Percentiles rank a stretch among this genome's conserved stretches.
These are phyloP conservation scores for Pteria penguin DNA, from an alignment of 2,888 invertebrate species.

Conservation along the genomic window DNA sequence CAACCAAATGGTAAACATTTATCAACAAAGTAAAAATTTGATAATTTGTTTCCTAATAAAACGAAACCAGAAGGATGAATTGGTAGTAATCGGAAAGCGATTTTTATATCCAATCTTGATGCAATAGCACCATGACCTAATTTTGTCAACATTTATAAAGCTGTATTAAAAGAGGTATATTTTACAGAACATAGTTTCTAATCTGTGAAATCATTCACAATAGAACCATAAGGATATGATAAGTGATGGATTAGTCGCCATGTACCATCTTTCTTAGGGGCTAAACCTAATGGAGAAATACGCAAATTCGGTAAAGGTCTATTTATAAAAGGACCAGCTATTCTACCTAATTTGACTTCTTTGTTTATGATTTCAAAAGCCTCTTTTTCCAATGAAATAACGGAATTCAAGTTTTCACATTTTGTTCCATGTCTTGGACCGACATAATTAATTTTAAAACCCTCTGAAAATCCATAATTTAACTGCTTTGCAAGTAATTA, in stretches of 20 bases:
- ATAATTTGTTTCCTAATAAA: constrained; percentile 1
- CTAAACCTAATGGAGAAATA: constrained; percentile 9
- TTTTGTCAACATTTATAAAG: constrained; percentile 7
- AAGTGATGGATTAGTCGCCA: constrained; percentile 22
- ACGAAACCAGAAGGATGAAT: constrained; percentile 14
- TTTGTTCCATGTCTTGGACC: neutral
- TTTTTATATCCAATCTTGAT: constrained; percentile 8
- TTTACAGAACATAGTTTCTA: neutral
- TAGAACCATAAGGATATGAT: neutral
- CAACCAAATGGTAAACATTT: constrained; percentile 19
- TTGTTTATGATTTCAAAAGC: neutral
- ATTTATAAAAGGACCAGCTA: neutral
- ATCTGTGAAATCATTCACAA: constrained; percentile 18
- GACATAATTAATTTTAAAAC: neutral
- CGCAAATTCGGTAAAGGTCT: neutral
- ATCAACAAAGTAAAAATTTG: neutral
- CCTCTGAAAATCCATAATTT: too few relatives aligned
- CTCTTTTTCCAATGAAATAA: neutral
- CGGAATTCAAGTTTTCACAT: constrained; percentile 10
- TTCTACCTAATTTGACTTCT: constrained; percentile 1
- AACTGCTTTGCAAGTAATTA: neutral
- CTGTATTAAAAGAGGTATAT: constrained; percentile 23
- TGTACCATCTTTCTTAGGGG: neutral
- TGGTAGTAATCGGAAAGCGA: constrained; percentile 17
- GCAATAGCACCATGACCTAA: constrained; percentile 7